Evolutionary conservation across 92 coral and sea anemone species (phyloP).

Genomic region (Phenganax marumi): DNA sequence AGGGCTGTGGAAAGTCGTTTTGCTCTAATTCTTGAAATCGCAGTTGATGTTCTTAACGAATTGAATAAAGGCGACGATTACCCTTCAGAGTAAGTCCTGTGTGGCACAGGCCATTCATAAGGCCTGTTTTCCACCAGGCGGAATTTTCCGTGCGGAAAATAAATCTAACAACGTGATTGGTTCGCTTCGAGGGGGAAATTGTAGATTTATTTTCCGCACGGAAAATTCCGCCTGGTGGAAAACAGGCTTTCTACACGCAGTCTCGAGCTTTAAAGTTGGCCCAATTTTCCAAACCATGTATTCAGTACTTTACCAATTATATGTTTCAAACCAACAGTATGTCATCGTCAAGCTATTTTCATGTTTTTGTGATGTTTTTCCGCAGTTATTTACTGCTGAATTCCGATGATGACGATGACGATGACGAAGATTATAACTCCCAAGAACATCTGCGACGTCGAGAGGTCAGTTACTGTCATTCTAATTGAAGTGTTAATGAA

Average conservation of each 20-base stretch:
- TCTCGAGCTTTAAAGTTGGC: no score
- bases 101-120: no score
- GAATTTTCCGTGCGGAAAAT: no score
- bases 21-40: conserved; percentile 76
- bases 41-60: conserved; percentile 91
- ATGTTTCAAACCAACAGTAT: no score
- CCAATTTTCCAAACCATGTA: neutral
- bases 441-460: conserved; percentile 50
- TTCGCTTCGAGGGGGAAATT: no score
- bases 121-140: no score
- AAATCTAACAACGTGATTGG: no score
- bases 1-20: conserved; percentile 74
- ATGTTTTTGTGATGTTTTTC: neutral
- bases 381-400: conserved; percentile 70
- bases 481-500: no score
- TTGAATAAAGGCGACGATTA: conserved; percentile 70
- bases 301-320: neutral
- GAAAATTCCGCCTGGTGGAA: no score
- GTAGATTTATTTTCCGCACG: no score
- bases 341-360: no score
- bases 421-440: conserved; percentile 49
- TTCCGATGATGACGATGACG: conserved; percentile 55
- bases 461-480: conserved; percentile 65
- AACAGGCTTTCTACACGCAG: no score
- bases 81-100: conserved; percentile 75